These are phyloP conservation scores for Polydesmus complanatus DNA, from an alignment of 2,888 invertebrate species.

Conservation along the genomic window DNA sequence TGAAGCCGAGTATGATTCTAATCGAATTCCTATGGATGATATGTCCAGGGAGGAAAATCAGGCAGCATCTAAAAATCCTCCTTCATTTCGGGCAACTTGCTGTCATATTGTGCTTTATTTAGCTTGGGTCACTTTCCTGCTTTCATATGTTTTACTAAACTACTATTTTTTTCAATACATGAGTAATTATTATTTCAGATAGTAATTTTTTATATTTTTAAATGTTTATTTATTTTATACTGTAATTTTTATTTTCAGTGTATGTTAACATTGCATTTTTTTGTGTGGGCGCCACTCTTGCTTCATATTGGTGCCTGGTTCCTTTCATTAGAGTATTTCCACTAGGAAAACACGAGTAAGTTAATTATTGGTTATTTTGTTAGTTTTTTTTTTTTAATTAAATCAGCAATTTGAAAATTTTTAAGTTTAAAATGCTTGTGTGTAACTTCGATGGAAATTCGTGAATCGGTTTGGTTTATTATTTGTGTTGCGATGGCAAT, in stretches of 20 bases:
- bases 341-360: neutral
- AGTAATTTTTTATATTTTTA: too few species aligned
- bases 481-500: neutral
- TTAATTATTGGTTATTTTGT: neutral
- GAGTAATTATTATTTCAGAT: neutral
- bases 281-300: neutral
- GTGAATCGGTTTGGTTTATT: neutral
- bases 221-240: neutral
- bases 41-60: neutral
- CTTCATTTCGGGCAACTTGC: neutral
- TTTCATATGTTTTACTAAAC: neutral
- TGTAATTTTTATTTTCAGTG: neutral
- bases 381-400: neutral
- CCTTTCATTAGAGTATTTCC: neutral
- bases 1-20: neutral
- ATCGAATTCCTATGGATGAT: neutral
- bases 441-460: neutral
- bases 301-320: neutral
- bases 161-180: neutral
- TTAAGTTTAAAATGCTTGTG: neutral
- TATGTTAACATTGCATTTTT: neutral
- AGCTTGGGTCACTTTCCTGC: neutral
- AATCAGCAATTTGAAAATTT: neutral
- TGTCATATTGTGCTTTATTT: neutral
- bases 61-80: too few species aligned